These are phyloP conservation scores for Philopedon plagiatum DNA, from an alignment of 2,888 invertebrate genomes.

Conservation along the genomic window DNA sequence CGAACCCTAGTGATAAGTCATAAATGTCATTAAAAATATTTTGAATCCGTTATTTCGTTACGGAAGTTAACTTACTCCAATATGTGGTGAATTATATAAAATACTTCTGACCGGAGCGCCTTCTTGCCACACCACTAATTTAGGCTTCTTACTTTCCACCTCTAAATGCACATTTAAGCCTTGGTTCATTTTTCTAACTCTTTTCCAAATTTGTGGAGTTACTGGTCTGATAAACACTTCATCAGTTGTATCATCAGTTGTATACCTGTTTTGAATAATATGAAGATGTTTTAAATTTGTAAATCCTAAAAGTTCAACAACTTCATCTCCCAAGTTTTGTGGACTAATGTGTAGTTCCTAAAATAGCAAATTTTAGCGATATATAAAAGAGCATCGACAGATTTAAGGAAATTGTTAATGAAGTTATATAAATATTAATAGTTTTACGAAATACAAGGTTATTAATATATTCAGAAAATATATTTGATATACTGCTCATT, in stretches of 20 bases:
- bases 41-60: too few species aligned
- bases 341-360: conserved; percentile 78
- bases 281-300: conserved; percentile 78
- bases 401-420: too few species aligned
- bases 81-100: conserved; percentile 75
- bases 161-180: conserved; percentile 78
- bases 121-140: conserved; percentile 78
- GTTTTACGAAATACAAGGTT: too few species aligned
- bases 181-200: conserved; percentile 73
- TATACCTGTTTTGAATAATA: conserved; percentile 81
- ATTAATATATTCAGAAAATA: too few species aligned
- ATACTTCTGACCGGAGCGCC: conserved; percentile 79
- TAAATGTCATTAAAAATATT: too few species aligned
- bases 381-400: neutral
- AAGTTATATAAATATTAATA: too few species aligned
- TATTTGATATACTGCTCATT: too few species aligned
- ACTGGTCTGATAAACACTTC: conserved; percentile 71
- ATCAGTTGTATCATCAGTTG: conserved; percentile 75
- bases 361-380: conserved; percentile 36
- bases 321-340: conserved; percentile 83
- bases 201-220: conserved; percentile 69
- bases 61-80: conserved; percentile 71
- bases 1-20: too few species aligned
- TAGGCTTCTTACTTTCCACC: conserved; percentile 74
- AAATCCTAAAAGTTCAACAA: conserved; percentile 77